phyloP scores from a whole-genome alignment of 2,888 invertebrate genomes.

The Philonicus albiceps region DNA sequence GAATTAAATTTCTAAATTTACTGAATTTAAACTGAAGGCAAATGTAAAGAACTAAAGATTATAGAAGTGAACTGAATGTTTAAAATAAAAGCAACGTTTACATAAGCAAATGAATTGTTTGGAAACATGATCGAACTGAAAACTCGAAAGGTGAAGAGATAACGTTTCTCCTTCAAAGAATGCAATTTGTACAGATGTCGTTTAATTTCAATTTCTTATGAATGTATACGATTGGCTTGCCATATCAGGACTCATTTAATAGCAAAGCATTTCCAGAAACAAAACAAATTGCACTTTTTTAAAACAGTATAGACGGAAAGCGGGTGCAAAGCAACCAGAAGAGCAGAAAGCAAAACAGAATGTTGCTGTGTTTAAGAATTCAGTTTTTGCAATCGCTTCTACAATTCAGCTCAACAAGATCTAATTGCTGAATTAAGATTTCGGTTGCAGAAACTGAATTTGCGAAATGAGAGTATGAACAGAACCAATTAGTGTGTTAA shows the following conservation, averaged over 20 bases:
- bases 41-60: neutral
- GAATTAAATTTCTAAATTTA: slow-evolving; percentile 22
- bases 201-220: neutral
- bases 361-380: neutral
- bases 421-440: neutral
- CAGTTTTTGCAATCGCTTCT: neutral
- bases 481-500: neutral
- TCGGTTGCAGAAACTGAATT: neutral
- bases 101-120: neutral
- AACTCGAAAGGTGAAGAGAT: neutral
- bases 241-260: neutral
- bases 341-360: neutral
- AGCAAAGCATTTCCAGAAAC: neutral
- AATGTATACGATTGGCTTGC: neutral
- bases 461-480: neutral
- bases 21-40: neutral
- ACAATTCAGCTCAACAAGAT: neutral
- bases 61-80: neutral
- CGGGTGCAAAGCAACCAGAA: neutral
- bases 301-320: neutral
- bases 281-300: neutral
- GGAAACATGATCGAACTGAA: neutral
- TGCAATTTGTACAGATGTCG: neutral
- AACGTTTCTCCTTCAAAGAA: neutral
- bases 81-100: neutral